A percentile compares a stretch with the other conserved stretches of the same genome.
Conservation (phyloP, 2,113 vertebrate species). For the Menura novaehollandiae region DNA sequence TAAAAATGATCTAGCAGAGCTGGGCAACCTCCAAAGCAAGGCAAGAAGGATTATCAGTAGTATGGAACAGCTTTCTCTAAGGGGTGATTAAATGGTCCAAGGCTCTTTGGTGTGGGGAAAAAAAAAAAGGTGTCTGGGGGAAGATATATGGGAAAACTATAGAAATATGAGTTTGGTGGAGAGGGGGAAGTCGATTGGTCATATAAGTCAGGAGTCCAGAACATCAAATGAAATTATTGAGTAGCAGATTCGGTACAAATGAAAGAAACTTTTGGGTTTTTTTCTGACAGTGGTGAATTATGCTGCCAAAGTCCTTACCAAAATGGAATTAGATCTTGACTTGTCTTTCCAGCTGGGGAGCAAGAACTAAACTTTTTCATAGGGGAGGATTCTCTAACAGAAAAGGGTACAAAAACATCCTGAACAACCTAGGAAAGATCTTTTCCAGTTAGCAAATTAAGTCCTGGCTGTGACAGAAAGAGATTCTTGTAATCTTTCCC, state of each 20-base stretch:
- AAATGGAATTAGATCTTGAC: not conserved
- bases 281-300: not conserved
- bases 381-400: not conserved
- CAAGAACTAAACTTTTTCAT: not conserved
- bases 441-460: not conserved
- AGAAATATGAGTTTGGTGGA: not conserved
- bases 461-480: not conserved
- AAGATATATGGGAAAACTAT: not conserved
- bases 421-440: not conserved
- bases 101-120: not conserved
- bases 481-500: not conserved
- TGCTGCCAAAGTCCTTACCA: not conserved
- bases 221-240: not conserved
- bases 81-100: not conserved
- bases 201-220: not conserved
- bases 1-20: not conserved
- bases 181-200: not conserved
- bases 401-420: not conserved
- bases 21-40: not conserved
- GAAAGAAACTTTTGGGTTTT: not conserved
- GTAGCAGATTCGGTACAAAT: not conserved
- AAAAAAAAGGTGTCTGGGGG: not conserved
- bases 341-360: not conserved
- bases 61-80: not conserved
- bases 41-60: not conserved